Evolutionary conservation across 1,140 invertebrate species (phyloP).

Genomic region (Anthonomus grandis): DNA sequence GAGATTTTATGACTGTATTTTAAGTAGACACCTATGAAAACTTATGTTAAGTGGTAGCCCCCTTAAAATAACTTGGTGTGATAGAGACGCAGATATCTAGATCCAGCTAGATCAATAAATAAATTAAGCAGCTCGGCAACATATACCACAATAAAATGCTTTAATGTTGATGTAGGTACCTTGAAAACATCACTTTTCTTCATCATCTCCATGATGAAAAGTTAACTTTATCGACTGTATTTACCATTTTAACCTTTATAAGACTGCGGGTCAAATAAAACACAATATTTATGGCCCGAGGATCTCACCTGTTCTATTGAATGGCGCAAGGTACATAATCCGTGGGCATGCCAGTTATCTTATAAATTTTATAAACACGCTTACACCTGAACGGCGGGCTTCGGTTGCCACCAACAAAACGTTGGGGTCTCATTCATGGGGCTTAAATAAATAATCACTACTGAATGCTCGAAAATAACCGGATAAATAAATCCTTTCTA

Average conservation of each 20-base stretch:
- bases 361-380: constrained; percentile 28
- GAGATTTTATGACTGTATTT: too few species aligned
- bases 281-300: constrained; percentile 10
- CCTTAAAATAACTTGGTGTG: too few species aligned
- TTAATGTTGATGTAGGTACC: too few species aligned
- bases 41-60: too few species aligned
- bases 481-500: constrained; percentile 25
- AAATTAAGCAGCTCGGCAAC: too few species aligned
- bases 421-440: constrained; percentile 11
- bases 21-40: too few species aligned
- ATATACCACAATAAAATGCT: too few species aligned
- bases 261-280: constrained; percentile 24
- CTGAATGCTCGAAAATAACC: constrained; percentile 22
- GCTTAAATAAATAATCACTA: constrained; percentile 16
- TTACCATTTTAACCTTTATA: constrained; percentile 36
- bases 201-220: constrained; percentile 28
- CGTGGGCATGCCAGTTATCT: constrained; percentile 21
- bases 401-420: constrained; percentile 22
- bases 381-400: constrained; percentile 22
- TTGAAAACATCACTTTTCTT: constrained; percentile 10
- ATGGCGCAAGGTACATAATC: constrained; percentile 19
- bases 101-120: too few species aligned
- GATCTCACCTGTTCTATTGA: constrained; percentile 25
- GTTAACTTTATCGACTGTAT: constrained; percentile 33
- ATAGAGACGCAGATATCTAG: too few species aligned